Evolutionary conservation across 2,113 vertebrate species (phyloP).

Genomic region (Cricetomys ansorgei): DNA sequence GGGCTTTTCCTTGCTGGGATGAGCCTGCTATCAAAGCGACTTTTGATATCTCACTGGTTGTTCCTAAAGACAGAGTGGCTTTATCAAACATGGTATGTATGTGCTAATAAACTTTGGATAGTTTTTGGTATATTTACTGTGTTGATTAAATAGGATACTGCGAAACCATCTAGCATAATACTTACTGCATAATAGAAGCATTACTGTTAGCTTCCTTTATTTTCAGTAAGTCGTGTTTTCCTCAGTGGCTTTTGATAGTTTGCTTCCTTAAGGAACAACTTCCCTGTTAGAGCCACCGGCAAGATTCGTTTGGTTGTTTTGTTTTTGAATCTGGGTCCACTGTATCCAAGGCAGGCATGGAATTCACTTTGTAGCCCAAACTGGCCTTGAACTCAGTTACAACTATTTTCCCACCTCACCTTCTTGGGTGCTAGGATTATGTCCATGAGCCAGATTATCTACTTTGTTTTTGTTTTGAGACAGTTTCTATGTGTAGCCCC

Average conservation of each 20-base stretch:
- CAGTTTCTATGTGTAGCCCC: too few relatives aligned
- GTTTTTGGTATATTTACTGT: neutral
- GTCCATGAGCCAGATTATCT: neutral
- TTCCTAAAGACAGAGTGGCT: slow-evolving; percentile 98
- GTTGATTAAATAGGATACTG: neutral
- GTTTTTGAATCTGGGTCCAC: neutral
- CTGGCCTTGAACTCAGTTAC: neutral
- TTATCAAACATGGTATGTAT: slow-evolving; percentile 98
- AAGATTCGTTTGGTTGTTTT: neutral
- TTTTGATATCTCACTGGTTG: slow-evolving; percentile 97
- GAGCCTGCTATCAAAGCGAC: slow-evolving; percentile 99
- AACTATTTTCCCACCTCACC: neutral
- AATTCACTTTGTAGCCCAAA: neutral
- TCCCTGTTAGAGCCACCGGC: neutral
- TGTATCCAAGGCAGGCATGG: neutral
- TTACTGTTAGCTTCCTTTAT: slow-evolving; percentile 26
- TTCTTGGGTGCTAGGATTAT: neutral
- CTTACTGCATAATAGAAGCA: neutral
- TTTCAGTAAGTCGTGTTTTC: slow-evolving; percentile 35
- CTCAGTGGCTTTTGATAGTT: slow-evolving; percentile 10
- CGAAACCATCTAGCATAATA: neutral
- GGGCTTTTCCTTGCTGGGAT: slow-evolving; percentile 99
- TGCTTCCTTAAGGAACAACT: slow-evolving; percentile 10
- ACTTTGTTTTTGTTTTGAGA: too few relatives aligned
- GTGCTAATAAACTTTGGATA: slow-evolving; percentile 21